Evolutionary conservation across 1,140 invertebrate genomes (phyloP), one percentile per base, ranked within the genome.

Genomic region (Diorhabda carinulata): DNA sequence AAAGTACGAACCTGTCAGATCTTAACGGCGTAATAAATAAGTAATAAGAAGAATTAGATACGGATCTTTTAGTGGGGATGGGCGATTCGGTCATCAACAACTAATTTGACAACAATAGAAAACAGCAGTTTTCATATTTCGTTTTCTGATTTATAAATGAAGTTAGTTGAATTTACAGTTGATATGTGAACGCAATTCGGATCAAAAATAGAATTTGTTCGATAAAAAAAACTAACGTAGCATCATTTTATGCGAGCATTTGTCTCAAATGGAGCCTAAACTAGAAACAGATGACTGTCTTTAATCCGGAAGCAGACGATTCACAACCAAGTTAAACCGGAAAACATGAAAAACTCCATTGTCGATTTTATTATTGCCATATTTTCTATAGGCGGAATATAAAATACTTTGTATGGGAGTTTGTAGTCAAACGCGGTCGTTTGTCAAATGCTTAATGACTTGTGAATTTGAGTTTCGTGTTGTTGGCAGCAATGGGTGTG

Each of bases 371-470:
- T 67, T 61, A 57, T 67, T 57, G 40, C 57, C 44, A 61, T 44
- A 44, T 44, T 67, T 61, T 66, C 43, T 66, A 47, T 59, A 60
- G 45, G 63, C 63, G 58, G 60, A 58, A 43, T 62, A 47, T 43
- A 65, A 65, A 65, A 9, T 59, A 56, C 45, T 69, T 59, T 65
- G 58, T 65, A 66, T 25, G 60, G 68, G 68, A 63, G 61, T 69
- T 52, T 45, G 60, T 43, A 52, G 47, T 52, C 47, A 52, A 8
- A 52, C n/a, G 6, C 47, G n/a, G 57, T 69, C 68, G 62, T 69
- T 69, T 69, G 68, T 69, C 68, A 66, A 69, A 40, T 69, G 68
- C 10, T 69, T 66, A 69, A 69, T 69, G 68, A 58, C 63, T 69
- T 69, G 68, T 69, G 63, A 69, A 69, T 69, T 69, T 43, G 56